A percentile compares a stretch with the other conserved stretches of the same genome.
Evolutionary conservation across 2,797 vertebrate genomes (phyloP).

Genomic region (Pristis pectinata): DNA sequence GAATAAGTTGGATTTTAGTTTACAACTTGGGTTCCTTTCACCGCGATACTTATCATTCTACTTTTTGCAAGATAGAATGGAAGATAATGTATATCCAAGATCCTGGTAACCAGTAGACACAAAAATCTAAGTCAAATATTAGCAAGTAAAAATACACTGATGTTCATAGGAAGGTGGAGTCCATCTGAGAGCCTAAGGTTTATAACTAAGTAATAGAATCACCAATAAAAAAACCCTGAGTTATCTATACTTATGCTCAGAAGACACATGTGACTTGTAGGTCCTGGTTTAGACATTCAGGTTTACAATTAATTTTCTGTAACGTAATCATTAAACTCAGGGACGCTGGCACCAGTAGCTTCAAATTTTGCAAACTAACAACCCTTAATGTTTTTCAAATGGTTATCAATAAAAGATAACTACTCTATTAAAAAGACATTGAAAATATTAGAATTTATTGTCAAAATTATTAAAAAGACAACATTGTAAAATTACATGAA

Average conservation of each 20-base stretch:
- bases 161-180: not conserved
- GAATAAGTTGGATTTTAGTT: not conserved
- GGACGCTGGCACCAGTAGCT: not conserved
- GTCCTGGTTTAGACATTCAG: not conserved
- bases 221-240: too few species aligned
- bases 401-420: not conserved
- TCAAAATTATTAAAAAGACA: not conserved
- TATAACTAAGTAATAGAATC: too few species aligned
- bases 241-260: too few species aligned
- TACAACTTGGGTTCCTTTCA: not conserved
- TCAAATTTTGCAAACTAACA: not conserved
- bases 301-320: not conserved
- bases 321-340: not conserved
- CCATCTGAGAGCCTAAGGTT: too few species aligned
- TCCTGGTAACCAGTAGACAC: too few species aligned
- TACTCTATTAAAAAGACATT: not conserved
- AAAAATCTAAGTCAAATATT: not conserved
- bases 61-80: not conserved
- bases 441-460: too few species aligned
- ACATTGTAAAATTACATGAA: not conserved
- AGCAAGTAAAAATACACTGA: not conserved
- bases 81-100: not conserved
- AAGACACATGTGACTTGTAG: too few species aligned
- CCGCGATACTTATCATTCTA: not conserved
- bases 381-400: not conserved